Base-by-base conservation (phyloP, 1,140 invertebrate species). In the Elymnias hypermnestra region DNA sequence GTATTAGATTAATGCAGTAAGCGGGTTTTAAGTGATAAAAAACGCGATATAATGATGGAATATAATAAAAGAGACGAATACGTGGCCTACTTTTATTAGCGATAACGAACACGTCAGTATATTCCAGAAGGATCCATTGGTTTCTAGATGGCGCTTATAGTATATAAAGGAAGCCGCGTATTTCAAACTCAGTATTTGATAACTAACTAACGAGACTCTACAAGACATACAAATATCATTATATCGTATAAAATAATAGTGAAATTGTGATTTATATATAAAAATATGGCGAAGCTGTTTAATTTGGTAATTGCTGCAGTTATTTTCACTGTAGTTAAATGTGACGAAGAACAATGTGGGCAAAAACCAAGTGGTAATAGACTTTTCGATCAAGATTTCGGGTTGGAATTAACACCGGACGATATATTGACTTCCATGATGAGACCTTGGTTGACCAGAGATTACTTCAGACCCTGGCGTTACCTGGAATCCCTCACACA, bases 401-500 rank as follows among this genome's bases (percentile, higher is more conserved):
- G 76, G 1, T 33, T 81, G 46, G 56, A 61, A 6, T 33, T 81
- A 8, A 65, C 68, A 10, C 47, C 63, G 9, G 61, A 71, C 12
- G 74, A 76, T 28, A 70, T 90, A 9, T 56, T 84, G 7, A 68
- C 74, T 0, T 79, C 87, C 7, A 86, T 73, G 52, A 59, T 74
- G 56, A 25, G 58, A 1, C 71, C 72, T 0, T 70, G 50, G 47
- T 46, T 57, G 13, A 28, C 63, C 22, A 50, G 57, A 13, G 63
- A 71, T 44, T 87, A 89, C 41, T 87, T 87, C 55, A 86, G 89
- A 43, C 85, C 91, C 54, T 87, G 91, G 29, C 87, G 88, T 25
- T 62, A 76, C 5, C 72, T 94, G 52, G 92, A 94, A 62, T 88
- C 94, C 1, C 87, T 91, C 15, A 89, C 93, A 26, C 52, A 48